A percentile compares a stretch with the other conserved stretches of the same genome.
Conservation (phyloP, 2,797 vertebrate species). For the Denticeps clupeoides region DNA sequence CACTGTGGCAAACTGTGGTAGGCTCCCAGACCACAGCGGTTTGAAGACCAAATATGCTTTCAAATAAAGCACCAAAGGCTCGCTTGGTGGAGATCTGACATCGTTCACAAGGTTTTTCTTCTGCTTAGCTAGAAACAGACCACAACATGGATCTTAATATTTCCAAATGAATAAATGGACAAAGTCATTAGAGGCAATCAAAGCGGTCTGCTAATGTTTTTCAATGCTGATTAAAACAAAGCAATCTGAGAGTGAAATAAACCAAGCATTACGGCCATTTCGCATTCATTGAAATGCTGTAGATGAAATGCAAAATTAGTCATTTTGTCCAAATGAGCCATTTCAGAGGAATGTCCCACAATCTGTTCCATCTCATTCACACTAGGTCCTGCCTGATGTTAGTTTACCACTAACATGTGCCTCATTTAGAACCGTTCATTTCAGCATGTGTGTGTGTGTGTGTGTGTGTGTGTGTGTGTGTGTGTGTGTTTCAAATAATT, state of each 20-base stretch:
- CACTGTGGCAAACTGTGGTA: neutral
- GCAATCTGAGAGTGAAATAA: no score
- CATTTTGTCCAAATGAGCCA: constrained; percentile 27
- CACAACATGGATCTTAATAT: no score
- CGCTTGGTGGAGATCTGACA: no score
- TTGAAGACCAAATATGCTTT: no score
- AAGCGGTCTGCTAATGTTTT: constrained; percentile 34
- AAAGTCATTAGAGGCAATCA: constrained; percentile 28
- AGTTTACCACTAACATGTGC: neutral
- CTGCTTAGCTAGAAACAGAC: no score
- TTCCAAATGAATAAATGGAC: neutral
- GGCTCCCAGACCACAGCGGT: neutral
- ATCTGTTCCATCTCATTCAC: neutral
- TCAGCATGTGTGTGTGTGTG: neutral
- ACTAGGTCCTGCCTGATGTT: neutral
- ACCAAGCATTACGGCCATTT: no score
- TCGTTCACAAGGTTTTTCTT: no score
- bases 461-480: constrained; percentile 3
- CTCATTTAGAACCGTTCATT: no score
- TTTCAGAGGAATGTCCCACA: constrained; percentile 18
- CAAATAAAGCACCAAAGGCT: no score
- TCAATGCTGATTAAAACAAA: constrained; percentile 35
- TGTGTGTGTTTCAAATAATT: no score
- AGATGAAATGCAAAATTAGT: constrained; percentile 29
- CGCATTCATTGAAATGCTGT: no score